phyloP scores from a whole-genome alignment of 2,888 invertebrate genomes.

The Halictus ligatus region DNA sequence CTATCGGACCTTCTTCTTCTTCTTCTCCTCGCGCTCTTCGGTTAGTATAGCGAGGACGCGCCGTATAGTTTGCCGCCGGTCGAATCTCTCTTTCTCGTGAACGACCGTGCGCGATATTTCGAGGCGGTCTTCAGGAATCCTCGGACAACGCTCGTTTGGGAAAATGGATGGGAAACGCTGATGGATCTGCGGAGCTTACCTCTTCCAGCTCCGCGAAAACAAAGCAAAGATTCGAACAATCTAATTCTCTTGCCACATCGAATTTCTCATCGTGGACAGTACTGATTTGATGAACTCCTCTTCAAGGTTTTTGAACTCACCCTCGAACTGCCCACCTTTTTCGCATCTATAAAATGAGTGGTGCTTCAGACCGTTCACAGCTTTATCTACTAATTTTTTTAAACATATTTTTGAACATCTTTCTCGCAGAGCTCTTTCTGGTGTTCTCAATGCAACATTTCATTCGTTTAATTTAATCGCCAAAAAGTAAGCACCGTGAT shows the following conservation, averaged over 20 bases:
- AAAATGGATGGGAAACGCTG: conserved; percentile 4
- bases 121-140: background rate
- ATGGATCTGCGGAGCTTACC: background rate
- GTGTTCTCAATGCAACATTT: too few relatives aligned
- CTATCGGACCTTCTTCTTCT: conserved; percentile 43
- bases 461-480: too few relatives aligned
- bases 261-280: too few relatives aligned
- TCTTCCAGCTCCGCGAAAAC: background rate
- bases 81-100: conserved; percentile 23
- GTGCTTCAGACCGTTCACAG: too few relatives aligned
- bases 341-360: too few relatives aligned
- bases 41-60: background rate
- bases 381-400: too few relatives aligned
- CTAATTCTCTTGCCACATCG: background rate
- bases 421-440: too few relatives aligned
- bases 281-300: too few relatives aligned
- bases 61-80: conserved; percentile 3
- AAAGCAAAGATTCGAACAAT: background rate
- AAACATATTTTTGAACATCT: too few relatives aligned
- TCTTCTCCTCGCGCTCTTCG: background rate
- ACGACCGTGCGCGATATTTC: background rate
- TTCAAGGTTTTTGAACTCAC: too few relatives aligned
- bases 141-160: background rate
- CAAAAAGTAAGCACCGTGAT: too few relatives aligned
- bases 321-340: too few relatives aligned